A percentile compares a stretch with the other conserved stretches of the same genome.
Conservation (phyloP, 2,113 vertebrate genomes). For the Puntigrus tetrazona region DNA sequence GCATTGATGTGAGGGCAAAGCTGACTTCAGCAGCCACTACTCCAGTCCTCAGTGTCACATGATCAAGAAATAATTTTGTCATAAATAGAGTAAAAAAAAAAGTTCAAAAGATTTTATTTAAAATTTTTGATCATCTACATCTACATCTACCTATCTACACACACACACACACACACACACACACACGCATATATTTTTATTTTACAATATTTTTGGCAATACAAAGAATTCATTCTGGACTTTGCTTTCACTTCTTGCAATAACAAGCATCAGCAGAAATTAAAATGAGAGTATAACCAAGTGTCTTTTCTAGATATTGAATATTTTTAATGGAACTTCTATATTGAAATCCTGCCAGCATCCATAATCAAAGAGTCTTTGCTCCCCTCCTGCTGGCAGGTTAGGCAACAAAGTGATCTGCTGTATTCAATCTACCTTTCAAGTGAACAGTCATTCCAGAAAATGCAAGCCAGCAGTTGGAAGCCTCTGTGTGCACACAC, state of each 20-base stretch:
- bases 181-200: too few species aligned
- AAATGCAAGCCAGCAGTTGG: neutral
- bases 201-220: too few species aligned
- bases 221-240: neutral
- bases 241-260: neutral
- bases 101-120: too few species aligned
- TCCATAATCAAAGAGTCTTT: neutral
- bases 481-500: neutral
- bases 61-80: too few species aligned
- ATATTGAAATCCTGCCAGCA: slow-evolving; percentile 56
- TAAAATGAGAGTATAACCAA: neutral
- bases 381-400: slow-evolving; percentile 54
- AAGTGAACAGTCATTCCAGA: neutral
- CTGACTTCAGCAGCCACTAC: too few species aligned
- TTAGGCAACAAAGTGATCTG: neutral
- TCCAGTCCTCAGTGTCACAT: too few species aligned
- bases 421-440: neutral
- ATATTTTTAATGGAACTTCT: slow-evolving; percentile 44
- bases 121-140: too few species aligned
- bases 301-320: neutral
- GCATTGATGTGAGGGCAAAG: too few species aligned
- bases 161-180: too few species aligned
- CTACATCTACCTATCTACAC: too few species aligned
- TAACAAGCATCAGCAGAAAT: neutral
- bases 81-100: too few species aligned